Percentiles rank a stretch among this genome's conserved stretches.
These are phyloP conservation scores for Mythimna ferrago DNA, from an alignment of 2,888 invertebrate species.

Conservation along the genomic window DNA sequence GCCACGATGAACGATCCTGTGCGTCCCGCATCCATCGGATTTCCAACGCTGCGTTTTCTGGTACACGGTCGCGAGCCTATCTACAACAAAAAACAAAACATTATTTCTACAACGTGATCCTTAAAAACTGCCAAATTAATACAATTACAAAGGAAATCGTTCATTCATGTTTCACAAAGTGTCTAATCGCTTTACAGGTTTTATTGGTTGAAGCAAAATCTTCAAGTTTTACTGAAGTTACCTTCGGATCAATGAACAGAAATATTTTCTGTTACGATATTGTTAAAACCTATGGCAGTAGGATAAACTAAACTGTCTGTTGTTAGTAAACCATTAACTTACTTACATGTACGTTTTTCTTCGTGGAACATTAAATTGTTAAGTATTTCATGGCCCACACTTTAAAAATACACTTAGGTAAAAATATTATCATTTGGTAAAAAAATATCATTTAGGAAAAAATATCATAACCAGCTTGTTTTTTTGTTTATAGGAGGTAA, in stretches of 20 bases:
- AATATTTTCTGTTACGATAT: not conserved
- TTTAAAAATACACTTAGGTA: no score
- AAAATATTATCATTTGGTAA: no score
- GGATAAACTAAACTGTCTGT: conserved; percentile 1
- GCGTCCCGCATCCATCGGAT: no score
- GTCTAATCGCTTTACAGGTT: conserved; percentile 26
- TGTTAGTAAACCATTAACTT: not conserved
- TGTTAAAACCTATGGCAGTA: not conserved
- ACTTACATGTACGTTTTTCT: not conserved
- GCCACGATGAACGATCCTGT: no score
- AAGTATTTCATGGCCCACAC: no score
- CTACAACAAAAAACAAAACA: no score
- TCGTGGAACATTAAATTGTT: no score
- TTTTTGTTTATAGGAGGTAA: no score
- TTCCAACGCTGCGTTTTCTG: no score
- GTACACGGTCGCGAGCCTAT: no score
- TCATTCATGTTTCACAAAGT: conserved; percentile 21
- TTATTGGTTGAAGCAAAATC: conserved; percentile 10
- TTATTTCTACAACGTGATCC: conserved; percentile 34
- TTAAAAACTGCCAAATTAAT: conserved; percentile 38
- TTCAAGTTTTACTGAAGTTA: conserved; percentile 7
- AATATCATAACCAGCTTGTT: no score
- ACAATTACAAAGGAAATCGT: conserved; percentile 31
- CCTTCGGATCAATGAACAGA: conserved; percentile 24
- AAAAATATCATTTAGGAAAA: no score